These are phyloP conservation scores for Microctenopoma lineatum DNA, from an alignment of 2,797 vertebrate genomes.

Conservation along the genomic window DNA sequence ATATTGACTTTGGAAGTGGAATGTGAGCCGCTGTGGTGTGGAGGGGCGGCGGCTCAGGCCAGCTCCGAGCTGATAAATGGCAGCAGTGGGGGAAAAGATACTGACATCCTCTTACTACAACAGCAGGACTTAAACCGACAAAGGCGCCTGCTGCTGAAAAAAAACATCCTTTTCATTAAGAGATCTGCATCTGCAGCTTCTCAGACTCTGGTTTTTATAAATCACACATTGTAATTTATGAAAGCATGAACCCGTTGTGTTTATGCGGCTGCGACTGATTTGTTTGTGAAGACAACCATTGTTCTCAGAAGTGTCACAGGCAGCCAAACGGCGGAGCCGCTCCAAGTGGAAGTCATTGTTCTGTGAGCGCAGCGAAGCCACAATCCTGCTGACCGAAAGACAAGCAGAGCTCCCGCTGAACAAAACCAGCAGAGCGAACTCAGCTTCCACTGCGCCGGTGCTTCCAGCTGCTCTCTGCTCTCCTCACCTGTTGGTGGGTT, in stretches of 20 bases:
- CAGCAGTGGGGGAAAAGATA: constrained; percentile 32
- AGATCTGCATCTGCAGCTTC: constrained; percentile 22
- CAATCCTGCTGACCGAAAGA: constrained; percentile 34
- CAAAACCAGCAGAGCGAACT: constrained; percentile 31
- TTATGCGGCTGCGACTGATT: constrained; percentile 66
- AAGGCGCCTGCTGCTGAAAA: constrained; percentile 25
- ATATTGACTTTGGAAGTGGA: constrained; percentile 33
- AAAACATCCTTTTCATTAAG: constrained; percentile 26
- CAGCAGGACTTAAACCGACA: background rate
- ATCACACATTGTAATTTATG: constrained; percentile 54
- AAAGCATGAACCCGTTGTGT: constrained; percentile 53
- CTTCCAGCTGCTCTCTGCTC: constrained; percentile 30
- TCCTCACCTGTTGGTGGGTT: constrained; percentile 17
- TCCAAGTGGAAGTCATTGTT: constrained; percentile 71
- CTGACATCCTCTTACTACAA: background rate
- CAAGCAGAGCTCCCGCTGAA: constrained; percentile 38
- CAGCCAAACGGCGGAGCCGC: constrained; percentile 68
- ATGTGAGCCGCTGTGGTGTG: constrained; percentile 29
- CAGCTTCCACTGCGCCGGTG: constrained; percentile 17
- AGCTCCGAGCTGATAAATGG: constrained; percentile 9
- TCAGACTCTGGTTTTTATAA: constrained; percentile 42
- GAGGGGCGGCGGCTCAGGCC: constrained; percentile 33
- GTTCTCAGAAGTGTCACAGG: constrained; percentile 66
- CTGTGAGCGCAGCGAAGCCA: constrained; percentile 48
- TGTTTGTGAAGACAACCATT: constrained; percentile 78